phyloP scores from a whole-genome alignment of 2,113 vertebrate genomes.

The Aramus guarauna region DNA sequence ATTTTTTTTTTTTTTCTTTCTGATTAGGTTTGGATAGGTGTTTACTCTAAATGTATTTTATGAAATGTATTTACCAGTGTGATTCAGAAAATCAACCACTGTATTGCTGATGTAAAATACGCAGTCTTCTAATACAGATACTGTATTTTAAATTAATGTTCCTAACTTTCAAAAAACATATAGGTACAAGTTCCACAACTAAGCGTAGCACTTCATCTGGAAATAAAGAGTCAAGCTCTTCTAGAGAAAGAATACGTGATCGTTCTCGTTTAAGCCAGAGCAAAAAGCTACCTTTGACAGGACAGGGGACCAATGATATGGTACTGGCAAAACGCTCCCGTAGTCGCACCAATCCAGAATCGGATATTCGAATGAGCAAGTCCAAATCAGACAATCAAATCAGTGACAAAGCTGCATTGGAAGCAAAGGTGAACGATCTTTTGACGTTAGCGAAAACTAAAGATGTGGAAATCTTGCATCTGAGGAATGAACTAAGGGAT shows the following conservation, averaged over 20 bases:
- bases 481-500: constrained; percentile 85
- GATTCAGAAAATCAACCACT: background rate
- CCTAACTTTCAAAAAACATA: background rate
- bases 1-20: no score
- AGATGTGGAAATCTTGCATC: constrained; percentile 89
- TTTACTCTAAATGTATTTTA: background rate
- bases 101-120: background rate
- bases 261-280: constrained; percentile 80
- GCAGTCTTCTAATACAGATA: background rate
- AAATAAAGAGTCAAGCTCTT: constrained; percentile 84
- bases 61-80: background rate
- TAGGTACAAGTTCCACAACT: constrained; percentile 75
- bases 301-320: constrained; percentile 64
- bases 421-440: constrained; percentile 90
- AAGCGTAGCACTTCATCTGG: constrained; percentile 81
- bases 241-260: constrained; percentile 84
- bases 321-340: constrained; percentile 83
- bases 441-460: constrained; percentile 88
- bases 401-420: constrained; percentile 88
- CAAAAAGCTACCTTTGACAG: constrained; percentile 80
- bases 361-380: constrained; percentile 90
- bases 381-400: constrained; percentile 93
- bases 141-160: background rate
- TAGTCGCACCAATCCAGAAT: constrained; percentile 74
- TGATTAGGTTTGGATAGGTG: background rate